phyloP scores from a whole-genome alignment of 1,140 invertebrate genomes.

The Eueides isabella region DNA sequence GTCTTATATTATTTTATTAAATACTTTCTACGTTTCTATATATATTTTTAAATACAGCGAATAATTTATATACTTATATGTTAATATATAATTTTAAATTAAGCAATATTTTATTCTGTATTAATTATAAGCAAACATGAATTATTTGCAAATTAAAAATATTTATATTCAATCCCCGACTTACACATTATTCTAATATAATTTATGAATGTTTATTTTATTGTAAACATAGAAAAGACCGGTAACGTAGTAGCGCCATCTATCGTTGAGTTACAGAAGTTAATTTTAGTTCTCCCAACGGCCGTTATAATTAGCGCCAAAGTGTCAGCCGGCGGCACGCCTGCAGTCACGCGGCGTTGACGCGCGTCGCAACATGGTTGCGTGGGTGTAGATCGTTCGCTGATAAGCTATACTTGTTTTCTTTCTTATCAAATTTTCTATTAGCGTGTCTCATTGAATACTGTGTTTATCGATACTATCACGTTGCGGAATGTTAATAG shows the following conservation, averaged over 20 bases:
- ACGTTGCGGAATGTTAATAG: constrained; percentile 42
- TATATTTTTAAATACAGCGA: neutral
- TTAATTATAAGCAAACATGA: neutral
- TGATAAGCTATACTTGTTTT: constrained; percentile 73
- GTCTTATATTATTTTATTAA: neutral
- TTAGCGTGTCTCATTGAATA: constrained; percentile 38
- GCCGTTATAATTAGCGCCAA: constrained; percentile 58
- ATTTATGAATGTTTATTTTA: constrained; percentile 24
- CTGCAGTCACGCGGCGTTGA: constrained; percentile 80
- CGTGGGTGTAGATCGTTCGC: constrained; percentile 71
- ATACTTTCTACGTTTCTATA: neutral
- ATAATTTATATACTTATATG: neutral
- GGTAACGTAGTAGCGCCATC: constrained; percentile 59
- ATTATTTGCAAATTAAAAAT: constrained; percentile 3
- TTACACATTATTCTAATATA: constrained; percentile 1
- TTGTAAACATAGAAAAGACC: constrained; percentile 31
- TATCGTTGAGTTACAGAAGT: constrained; percentile 39
- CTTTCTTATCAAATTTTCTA: constrained; percentile 62
- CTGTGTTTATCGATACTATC: constrained; percentile 37
- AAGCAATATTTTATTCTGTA: neutral
- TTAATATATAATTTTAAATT: neutral
- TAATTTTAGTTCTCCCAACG: constrained; percentile 47
- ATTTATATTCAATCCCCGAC: neutral
- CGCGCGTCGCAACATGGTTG: constrained; percentile 75
- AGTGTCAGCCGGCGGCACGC: constrained; percentile 73